Evolutionary conservation across 2,797 vertebrate genomes (phyloP), one percentile per base, ranked within the genome.

Genomic region (Dromococcyx pavoninus): DNA sequence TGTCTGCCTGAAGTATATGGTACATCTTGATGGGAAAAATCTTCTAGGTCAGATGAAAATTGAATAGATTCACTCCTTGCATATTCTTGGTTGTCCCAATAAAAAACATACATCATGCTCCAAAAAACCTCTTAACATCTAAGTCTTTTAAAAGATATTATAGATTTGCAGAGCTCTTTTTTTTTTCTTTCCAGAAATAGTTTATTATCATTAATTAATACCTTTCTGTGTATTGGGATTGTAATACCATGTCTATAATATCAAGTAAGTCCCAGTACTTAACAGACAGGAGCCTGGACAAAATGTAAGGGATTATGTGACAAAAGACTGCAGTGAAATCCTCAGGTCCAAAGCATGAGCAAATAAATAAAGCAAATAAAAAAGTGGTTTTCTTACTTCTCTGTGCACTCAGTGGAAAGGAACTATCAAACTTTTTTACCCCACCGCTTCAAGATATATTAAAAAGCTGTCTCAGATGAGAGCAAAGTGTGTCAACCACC

Each of bases 341-440:
- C 27, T 88, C 27, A 66, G 43, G 33, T 93, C 41, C 37, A 83
- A 89, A 86, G 37, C 33, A 32, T 83, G 61, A 90, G 80, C 62
- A 89, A 95, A 96, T 84, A 96, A 95, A 95, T 62, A 61, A 11
- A 58, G 50, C 21, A 86, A 77, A 73, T 87, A 91, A 92, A 92
- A n/a, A 92, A 95, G 58, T 19, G 7, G 53, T 80, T 80, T 83
- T 37, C 61, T 83, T 79, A 67, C 83, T 95, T 77, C 46, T 73
- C 88, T 91, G 89, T 89, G 89, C 82, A 69, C 62, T 87, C 85
- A 93, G 72, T 85, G 93, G 93, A 97, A 97, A 96, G 78, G 95
- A 96, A 64, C 91, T 70, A 95, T 95, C 94, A 93, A 86, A 91
- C 66, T 78, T 96, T 64, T 95, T 89, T 84, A 92, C 67, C 87